Evolutionary conservation across 2,113 vertebrate genomes (phyloP).

Genomic region (Cephalopterus ornatus): DNA sequence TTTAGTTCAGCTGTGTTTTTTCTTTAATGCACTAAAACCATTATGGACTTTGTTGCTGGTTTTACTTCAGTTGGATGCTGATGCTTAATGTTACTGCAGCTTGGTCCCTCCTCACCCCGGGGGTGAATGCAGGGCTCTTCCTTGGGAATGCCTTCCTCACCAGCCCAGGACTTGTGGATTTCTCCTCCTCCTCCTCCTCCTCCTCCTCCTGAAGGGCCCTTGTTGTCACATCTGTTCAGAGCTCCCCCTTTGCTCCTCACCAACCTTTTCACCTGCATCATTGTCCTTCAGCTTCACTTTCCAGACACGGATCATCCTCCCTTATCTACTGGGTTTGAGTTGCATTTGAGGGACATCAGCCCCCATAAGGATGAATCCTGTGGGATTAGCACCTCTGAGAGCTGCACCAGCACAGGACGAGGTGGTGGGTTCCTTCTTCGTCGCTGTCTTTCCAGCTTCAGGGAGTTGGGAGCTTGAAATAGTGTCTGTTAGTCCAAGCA

Average conservation of each 20-base stretch:
- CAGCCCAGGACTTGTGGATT: neutral
- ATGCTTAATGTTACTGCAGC: neutral
- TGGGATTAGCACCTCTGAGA: neutral
- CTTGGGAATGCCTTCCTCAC: neutral
- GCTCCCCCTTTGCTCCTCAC: neutral
- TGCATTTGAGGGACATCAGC: neutral
- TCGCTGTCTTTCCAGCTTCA: neutral
- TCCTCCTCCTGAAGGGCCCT: neutral
- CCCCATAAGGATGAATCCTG: neutral
- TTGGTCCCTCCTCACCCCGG: neutral
- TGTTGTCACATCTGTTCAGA: neutral
- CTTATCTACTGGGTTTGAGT: neutral
- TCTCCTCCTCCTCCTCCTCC: neutral
- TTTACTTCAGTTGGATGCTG: neutral
- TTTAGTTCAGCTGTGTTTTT: neutral
- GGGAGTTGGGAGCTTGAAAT: neutral
- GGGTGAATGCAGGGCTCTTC: neutral
- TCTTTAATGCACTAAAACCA: neutral
- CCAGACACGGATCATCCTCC: neutral
- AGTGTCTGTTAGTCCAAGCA: neutral
- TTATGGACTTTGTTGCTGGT: neutral
- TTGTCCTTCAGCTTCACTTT: neutral
- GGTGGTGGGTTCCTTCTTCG: neutral
- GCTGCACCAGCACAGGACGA: neutral
- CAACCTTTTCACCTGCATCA: rapidly evolving